Percentiles rank a stretch among this genome's conserved stretches.
Evolutionary conservation across 2,888 invertebrate species (phyloP).

Genomic region (Andricus curvator): DNA sequence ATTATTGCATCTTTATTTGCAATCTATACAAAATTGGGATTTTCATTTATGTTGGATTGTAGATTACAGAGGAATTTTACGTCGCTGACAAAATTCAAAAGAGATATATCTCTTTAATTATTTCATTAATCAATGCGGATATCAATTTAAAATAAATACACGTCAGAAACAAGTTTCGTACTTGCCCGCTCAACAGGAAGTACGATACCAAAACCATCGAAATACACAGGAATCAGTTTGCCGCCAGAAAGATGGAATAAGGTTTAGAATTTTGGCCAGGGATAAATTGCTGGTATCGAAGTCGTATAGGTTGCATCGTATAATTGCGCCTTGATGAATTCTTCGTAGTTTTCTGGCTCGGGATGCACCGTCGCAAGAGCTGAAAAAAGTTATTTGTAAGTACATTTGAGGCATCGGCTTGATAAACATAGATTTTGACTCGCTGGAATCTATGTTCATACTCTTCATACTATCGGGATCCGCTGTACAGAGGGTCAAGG

Average conservation of each 20-base stretch:
- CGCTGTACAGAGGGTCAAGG: too few species aligned
- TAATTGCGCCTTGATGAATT: constrained; percentile 89
- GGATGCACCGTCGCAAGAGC: constrained; percentile 89
- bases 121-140: too few species aligned
- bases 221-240: constrained; percentile 1
- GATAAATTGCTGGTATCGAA: constrained; percentile 85
- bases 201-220: constrained; percentile 24
- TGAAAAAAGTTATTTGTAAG: constrained; percentile 75
- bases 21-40: constrained; percentile 26
- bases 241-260: background rate
- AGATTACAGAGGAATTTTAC: background rate
- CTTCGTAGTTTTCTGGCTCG: constrained; percentile 86
- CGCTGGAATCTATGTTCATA: too few species aligned
- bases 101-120: too few species aligned
- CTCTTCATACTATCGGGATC: too few species aligned
- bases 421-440: too few species aligned
- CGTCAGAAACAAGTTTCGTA: constrained; percentile 17
- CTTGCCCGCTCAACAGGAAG: constrained; percentile 25
- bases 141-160: constrained; percentile 19
- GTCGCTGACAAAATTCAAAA: too few species aligned
- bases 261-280: constrained; percentile 80
- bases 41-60: constrained; percentile 2
- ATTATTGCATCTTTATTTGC: constrained; percentile 14
- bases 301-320: constrained; percentile 86
- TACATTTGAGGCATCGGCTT: too few species aligned